These are phyloP conservation scores for Drosophila nr. perissopoda DNA, from an alignment of 2,888 invertebrate genomes.

Conservation along the genomic window DNA sequence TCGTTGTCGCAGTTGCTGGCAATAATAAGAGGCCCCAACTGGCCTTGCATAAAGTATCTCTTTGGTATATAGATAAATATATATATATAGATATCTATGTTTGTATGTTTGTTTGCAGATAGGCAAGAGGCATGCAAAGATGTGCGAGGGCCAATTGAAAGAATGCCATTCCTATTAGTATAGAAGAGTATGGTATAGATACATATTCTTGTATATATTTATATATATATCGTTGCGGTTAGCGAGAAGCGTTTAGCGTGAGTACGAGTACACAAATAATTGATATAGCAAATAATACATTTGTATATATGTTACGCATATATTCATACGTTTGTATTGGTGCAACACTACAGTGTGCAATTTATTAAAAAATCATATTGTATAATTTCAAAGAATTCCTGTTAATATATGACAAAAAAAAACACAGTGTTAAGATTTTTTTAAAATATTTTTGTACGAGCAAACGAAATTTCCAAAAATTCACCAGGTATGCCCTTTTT, in stretches of 20 bases:
- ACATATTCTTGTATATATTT: conserved; percentile 22
- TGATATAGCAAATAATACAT: conserved; percentile 17
- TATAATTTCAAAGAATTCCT: conserved; percentile 23
- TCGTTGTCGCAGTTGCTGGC: conserved; percentile 22
- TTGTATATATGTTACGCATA: conserved; percentile 11
- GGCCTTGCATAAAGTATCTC: conserved; percentile 38
- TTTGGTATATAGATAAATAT: not conserved
- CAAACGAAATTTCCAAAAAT: conserved; percentile 23
- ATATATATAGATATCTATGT: not conserved
- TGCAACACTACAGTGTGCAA: conserved; percentile 24
- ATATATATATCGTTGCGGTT: conserved; percentile 45
- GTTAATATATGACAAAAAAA: conserved; percentile 29
- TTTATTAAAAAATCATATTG: conserved; percentile 40
- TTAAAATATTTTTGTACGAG: conserved; percentile 8
- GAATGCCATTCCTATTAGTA: conserved; percentile 62
- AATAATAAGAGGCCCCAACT: conserved; percentile 46
- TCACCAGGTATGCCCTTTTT: conserved; percentile 53
- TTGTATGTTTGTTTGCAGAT: not conserved
- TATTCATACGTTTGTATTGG: conserved; percentile 9
- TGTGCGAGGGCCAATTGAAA: conserved; percentile 42
- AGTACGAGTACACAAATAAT: conserved; percentile 18
- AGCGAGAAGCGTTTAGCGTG: conserved; percentile 62
- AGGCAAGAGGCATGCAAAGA: conserved; percentile 65
- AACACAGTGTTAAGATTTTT: conserved; percentile 29
- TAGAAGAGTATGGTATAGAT: conserved; percentile 6